These are phyloP conservation scores for Sanderia malayensis DNA, from an alignment of 30 jellyfish, hydroid and myxozoan genomes.

Conservation along the genomic window DNA sequence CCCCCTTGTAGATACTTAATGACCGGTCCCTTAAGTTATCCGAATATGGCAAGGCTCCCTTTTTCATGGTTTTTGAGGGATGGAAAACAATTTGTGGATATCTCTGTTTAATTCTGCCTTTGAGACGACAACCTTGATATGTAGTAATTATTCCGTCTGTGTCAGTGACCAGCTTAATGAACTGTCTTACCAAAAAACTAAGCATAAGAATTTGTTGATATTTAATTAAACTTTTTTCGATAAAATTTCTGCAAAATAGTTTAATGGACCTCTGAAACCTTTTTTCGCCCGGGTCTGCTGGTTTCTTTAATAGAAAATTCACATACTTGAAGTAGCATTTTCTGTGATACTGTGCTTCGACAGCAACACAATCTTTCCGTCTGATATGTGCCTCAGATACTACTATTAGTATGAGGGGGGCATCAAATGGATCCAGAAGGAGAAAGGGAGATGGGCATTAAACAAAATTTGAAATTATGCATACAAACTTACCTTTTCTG, in stretches of 20 bases:
- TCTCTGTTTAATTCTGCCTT: too few species aligned
- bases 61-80: constrained; percentile 17
- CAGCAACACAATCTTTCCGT: constrained; percentile 16
- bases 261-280: too few species aligned
- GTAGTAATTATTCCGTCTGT: background rate
- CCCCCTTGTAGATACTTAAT: too few species aligned
- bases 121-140: constrained; percentile 22
- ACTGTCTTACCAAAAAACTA: background rate
- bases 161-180: constrained; percentile 2
- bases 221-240: background rate
- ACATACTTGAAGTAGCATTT: constrained; percentile 15
- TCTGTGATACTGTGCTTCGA: constrained; percentile 12
- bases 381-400: constrained; percentile 2
- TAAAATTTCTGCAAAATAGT: too few species aligned
- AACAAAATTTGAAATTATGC: too few species aligned
- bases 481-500: too few species aligned
- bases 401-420: too few species aligned
- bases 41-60: background rate
- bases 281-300: background rate
- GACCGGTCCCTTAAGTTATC: background rate
- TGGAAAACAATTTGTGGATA: constrained; percentile 9
- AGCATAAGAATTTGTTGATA: constrained; percentile 3
- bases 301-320: background rate
- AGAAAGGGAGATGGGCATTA: too few species aligned
- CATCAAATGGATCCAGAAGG: too few species aligned